Base-by-base conservation (phyloP, 1,140 invertebrate genomes). In the Ericerus pela region DNA sequence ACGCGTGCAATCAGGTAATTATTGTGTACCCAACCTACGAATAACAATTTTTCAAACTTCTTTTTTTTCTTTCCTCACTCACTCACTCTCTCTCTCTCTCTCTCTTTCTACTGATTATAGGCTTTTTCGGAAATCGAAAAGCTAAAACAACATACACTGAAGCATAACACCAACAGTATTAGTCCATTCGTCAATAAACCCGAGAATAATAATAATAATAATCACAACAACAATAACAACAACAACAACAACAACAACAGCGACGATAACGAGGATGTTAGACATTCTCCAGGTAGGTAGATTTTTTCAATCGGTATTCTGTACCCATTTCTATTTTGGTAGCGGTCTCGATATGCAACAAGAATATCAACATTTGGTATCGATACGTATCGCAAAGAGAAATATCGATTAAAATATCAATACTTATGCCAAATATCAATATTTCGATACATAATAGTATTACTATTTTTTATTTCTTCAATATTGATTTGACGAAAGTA, bases 1-100 rank as follows among this genome's bases (percentile, higher is more conserved):
- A 84, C 63, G 76, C 84, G n/a, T 90, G 87, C 69, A 88, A 88
- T 69, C 85, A 89, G 70, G 79, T 75, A 67, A 60, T 62, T 61
- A 54, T 22, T 2, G 5, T 28, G 10, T 26, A 18, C 22, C 55
- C 12, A 12, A 5, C 12, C 55, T 47, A 57, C 6, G 8, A 16
- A 37, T 54, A 55, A 10, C 14, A 6, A 36, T 18, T 58, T 26
- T 51, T 28, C 10, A 33, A 33, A 8, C 31, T 8, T 33, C 31
- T 33, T 26, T 10, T 4, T 51, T 51, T 51, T 51, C 11, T 14
- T 56, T 51, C 3, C 27, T 27, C 27, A 55, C 41, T 26, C 20
- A 16, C 20, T 47, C 11, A 22, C 22, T 47, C 12, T 24, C 16
- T 37, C 22, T 16, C 22, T 61, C n/a, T 51, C n/a, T 43, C 22